Percentiles rank a stretch among this genome's conserved stretches.
These are phyloP conservation scores for Drosophila histrio DNA, from an alignment of 2,888 invertebrate genomes.

Conservation along the genomic window DNA sequence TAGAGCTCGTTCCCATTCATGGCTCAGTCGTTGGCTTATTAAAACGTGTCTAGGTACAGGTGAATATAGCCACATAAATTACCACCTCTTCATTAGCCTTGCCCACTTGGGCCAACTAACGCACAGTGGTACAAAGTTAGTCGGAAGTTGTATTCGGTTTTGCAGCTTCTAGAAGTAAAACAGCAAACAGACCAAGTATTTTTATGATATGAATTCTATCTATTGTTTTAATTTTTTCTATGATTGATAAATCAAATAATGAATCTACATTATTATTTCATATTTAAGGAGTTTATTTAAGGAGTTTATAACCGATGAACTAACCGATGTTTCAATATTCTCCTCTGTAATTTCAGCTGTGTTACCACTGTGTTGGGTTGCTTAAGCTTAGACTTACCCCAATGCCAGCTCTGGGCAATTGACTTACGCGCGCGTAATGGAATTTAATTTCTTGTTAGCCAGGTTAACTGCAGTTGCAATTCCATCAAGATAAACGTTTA, in stretches of 20 bases:
- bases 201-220: not conserved
- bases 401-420: slow-evolving; percentile 29
- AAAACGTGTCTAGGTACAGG: slow-evolving; percentile 74
- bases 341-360: not conserved
- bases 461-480: slow-evolving; percentile 59
- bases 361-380: slow-evolving; percentile 22
- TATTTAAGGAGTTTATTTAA: too few species aligned
- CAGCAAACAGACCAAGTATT: too few species aligned
- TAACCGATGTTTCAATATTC: too few species aligned
- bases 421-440: slow-evolving; percentile 63
- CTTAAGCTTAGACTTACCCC: slow-evolving; percentile 3
- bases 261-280: too few species aligned
- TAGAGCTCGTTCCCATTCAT: slow-evolving; percentile 56
- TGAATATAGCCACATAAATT: slow-evolving; percentile 78
- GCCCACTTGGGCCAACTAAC: slow-evolving; percentile 26
- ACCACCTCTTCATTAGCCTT: slow-evolving; percentile 78
- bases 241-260: too few species aligned
- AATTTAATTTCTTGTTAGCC: slow-evolving; percentile 78
- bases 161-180: too few species aligned
- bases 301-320: too few species aligned
- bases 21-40: slow-evolving; percentile 53
- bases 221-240: too few species aligned
- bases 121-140: slow-evolving; percentile 46
- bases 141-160: too few species aligned
- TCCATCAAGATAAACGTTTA: slow-evolving; percentile 65